Percentiles rank a stretch among this genome's conserved stretches.
Conservation (phyloP, 2,797 vertebrate genomes). For the Helostoma temminkii region DNA sequence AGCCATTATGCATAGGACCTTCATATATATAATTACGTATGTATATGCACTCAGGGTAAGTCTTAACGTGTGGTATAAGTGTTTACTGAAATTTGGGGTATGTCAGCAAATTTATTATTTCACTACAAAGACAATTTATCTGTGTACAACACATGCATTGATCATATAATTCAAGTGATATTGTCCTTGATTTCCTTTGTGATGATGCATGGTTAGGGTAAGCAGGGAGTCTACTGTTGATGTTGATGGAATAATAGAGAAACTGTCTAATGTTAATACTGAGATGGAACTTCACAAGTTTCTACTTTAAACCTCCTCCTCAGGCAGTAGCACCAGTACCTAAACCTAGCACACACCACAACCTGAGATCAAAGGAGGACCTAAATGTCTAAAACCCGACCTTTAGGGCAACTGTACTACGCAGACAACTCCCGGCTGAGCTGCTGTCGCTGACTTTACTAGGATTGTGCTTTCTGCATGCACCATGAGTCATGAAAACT, state of each 20-base stretch:
- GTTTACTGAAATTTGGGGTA: background rate
- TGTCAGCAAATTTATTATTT: background rate
- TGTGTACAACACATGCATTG: background rate
- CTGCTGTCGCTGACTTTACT: constrained; percentile 25
- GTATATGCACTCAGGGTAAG: too few species aligned
- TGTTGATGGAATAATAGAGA: constrained; percentile 12
- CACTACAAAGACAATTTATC: background rate
- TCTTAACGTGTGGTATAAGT: too few species aligned
- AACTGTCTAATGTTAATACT: constrained; percentile 7
- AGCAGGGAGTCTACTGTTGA: constrained; percentile 21
- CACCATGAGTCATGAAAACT: constrained; percentile 65
- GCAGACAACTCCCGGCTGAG: constrained; percentile 25
- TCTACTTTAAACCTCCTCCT: constrained; percentile 1
- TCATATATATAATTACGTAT: too few species aligned
- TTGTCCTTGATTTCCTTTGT: background rate
- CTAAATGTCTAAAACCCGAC: constrained; percentile 50
- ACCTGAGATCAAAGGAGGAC: constrained; percentile 40
- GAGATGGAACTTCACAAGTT: constrained; percentile 8
- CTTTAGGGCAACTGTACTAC: constrained; percentile 32
- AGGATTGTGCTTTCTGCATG: constrained; percentile 34
- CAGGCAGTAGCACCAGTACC: constrained; percentile 10
- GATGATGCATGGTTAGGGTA: background rate
- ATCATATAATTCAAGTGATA: constrained; percentile 6
- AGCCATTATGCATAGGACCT: too few species aligned
- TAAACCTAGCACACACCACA: constrained; percentile 11